Conservation (phyloP, 2,797 vertebrate species). For the Ispidina lecontei region DNA sequence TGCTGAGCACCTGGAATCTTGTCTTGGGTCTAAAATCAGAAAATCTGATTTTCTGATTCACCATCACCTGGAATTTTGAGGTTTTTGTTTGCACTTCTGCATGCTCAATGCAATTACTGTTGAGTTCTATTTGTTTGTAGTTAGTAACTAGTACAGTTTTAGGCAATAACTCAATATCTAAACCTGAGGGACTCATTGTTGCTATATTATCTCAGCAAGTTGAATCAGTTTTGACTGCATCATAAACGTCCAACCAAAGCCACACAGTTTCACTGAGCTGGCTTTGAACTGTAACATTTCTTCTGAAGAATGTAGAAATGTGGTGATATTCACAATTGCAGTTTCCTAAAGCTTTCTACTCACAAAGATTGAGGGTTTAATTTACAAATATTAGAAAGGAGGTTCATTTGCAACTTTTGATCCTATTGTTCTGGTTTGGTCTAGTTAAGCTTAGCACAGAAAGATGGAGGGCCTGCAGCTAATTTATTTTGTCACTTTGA, state of each 20-base stretch:
- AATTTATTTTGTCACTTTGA: neutral
- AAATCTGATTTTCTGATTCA: neutral
- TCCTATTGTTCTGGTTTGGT: neutral
- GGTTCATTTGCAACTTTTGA: neutral
- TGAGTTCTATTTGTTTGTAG: neutral
- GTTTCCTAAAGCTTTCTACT: neutral
- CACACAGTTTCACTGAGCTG: neutral
- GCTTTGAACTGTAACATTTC: neutral
- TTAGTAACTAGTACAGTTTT: neutral
- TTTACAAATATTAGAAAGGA: neutral
- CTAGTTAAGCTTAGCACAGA: neutral
- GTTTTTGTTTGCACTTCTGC: neutral
- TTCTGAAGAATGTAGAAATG: neutral
- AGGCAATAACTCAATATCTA: neutral
- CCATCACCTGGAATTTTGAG: neutral
- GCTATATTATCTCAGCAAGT: neutral
- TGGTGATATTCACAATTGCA: neutral
- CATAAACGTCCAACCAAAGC: neutral
- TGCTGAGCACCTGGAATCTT: neutral
- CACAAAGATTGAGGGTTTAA: neutral
- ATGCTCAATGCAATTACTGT: neutral
- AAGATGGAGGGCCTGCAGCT: neutral
- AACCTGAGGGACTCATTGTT: neutral
- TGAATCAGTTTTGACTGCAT: neutral
- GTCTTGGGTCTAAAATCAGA: neutral